Percentiles rank a stretch among this genome's conserved stretches.
Conservation (phyloP, 53 echinoderm and acorn worm species). For the Stichopus horrens region DNA sequence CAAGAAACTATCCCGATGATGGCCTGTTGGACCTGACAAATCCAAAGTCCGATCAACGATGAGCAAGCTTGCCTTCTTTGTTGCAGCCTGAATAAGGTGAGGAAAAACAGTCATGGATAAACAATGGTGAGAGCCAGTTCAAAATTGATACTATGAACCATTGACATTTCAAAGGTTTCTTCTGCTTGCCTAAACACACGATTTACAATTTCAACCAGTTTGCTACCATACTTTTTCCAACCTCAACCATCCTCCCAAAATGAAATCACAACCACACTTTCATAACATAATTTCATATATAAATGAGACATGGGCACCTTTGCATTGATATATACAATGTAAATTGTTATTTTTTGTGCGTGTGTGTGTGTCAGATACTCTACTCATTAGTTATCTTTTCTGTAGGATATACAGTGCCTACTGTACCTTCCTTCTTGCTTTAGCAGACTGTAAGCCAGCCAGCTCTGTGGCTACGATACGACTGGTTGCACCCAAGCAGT, state of each 20-base stretch:
- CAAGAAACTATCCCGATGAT: constrained; percentile 75
- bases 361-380: too few relatives aligned
- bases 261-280: too few relatives aligned
- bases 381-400: not conserved
- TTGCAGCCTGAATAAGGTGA: constrained; percentile 61
- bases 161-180: not conserved
- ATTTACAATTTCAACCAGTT: not conserved
- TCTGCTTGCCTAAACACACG: not conserved
- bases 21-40: constrained; percentile 72
- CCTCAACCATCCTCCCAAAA: too few relatives aligned
- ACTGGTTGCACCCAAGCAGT: constrained; percentile 81
- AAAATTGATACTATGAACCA: not conserved
- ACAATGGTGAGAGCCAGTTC: not conserved
- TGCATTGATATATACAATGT: too few relatives aligned
- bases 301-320: too few relatives aligned
- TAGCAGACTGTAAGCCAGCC: constrained; percentile 75
- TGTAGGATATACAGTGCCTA: not conserved
- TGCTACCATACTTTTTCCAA: not conserved
- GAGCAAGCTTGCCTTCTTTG: constrained; percentile 77
- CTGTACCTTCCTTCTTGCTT: constrained; percentile 79
- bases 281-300: too few relatives aligned
- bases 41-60: constrained; percentile 87
- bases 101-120: not conserved
- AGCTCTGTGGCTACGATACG: constrained; percentile 75
- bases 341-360: too few relatives aligned